phyloP scores from a whole-genome alignment of 2,797 vertebrate species.

The Thunnus albacares region DNA sequence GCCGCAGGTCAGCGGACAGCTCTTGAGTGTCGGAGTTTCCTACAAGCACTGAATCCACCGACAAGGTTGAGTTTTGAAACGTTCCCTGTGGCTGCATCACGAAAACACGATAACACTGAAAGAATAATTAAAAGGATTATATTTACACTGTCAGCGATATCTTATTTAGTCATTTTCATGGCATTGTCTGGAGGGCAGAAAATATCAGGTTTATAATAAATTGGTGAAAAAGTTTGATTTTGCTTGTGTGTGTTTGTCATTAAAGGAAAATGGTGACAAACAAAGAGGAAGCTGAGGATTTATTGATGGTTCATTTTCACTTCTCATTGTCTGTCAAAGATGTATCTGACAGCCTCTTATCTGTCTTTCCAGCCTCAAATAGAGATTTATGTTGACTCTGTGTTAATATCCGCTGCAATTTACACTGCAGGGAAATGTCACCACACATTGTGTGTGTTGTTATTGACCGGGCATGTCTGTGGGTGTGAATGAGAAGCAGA shows the following conservation, averaged over 20 bases:
- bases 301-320: conserved; percentile 19
- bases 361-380: neutral
- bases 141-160: neutral
- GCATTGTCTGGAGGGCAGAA: neutral
- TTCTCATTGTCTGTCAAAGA: neutral
- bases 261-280: conserved; percentile 16
- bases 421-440: conserved; percentile 37
- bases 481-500: conserved; percentile 10
- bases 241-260: neutral
- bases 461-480: conserved; percentile 8
- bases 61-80: neutral
- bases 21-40: neutral
- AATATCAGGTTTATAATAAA: neutral
- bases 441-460: conserved; percentile 29
- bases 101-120: neutral
- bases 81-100: neutral
- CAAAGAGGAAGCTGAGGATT: conserved; percentile 41
- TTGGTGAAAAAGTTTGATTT: neutral
- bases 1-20: too few relatives aligned
- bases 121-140: neutral
- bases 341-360: neutral
- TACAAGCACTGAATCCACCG: neutral
- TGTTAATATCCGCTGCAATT: conserved; percentile 32
- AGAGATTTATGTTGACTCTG: conserved; percentile 20
- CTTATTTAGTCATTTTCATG: neutral